Base-by-base conservation (phyloP, 2,113 vertebrate genomes). In the Neodontobutis hainanensis region DNA sequence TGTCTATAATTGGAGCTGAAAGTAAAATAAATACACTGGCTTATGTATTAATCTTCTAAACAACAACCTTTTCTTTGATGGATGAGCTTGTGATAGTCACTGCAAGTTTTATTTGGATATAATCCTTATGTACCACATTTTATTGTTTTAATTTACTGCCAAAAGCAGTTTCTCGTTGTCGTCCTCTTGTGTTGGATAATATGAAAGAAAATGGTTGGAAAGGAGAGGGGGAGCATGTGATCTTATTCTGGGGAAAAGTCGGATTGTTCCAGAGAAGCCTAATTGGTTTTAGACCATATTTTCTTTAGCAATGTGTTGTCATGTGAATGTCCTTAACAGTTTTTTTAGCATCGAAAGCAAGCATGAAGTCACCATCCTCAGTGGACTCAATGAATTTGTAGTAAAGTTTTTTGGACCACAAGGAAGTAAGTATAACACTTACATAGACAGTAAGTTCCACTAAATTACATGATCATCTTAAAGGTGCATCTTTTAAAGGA, bases 371-470 rank as follows among this genome's bases (percentile, higher is more conserved):
- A 99, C 97, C 3, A 99, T 99, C 92, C 89, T 99, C 85, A 97
- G 97, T 81, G 97, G 97, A 90, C 96, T 99, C 90, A 99, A 99
- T 73, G 97, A 99, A 92, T 99, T 99, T 85, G 96, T 99, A 86
- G 97, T 99, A 71, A 99, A 99, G 92, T 99, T 99, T 93, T 99
- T 97, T 61, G 97, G 97, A 94, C 97, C 96, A 94, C 96, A 98
- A 94, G 97, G 96, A 95, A 99, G 97, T 99, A 94, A 97, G 96
- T 96, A 80, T 42, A n/a, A n/a, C n/a, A 64, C 12, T 65, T 43
- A 8, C 42, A 43, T 2, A 27, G 19, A 27, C 19, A 27, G 19
- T 27, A 27, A 27, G 19, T 27, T 27, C 3, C 19, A 27, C 19
- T 27, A 27, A 27, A 27, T 27, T 27, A 27, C 19, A 27, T 27